Percentiles rank a stretch among this genome's conserved stretches.
These are phyloP conservation scores for Orius laevigatus DNA, from an alignment of 1,140 invertebrate genomes.

Conservation along the genomic window DNA sequence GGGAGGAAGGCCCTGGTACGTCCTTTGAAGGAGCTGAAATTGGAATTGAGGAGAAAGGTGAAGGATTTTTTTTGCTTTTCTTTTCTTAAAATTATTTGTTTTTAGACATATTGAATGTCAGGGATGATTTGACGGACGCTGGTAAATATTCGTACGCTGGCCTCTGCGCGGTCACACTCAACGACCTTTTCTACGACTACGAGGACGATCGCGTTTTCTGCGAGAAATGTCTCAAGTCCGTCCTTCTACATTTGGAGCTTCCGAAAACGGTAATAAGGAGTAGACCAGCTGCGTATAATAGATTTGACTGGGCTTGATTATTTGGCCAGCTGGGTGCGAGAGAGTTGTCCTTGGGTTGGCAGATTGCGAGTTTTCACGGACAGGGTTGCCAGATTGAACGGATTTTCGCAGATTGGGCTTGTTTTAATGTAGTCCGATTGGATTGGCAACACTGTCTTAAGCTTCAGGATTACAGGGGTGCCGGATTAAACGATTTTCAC, in stretches of 20 bases:
- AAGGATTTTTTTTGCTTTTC: background rate
- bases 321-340: too few relatives aligned
- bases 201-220: constrained; percentile 9
- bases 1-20: too few relatives aligned
- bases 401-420: too few relatives aligned
- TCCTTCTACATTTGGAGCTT: constrained; percentile 12
- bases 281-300: too few relatives aligned
- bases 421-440: too few relatives aligned
- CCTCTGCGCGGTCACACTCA: constrained; percentile 11
- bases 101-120: constrained; percentile 13
- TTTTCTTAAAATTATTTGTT: background rate
- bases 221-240: constrained; percentile 7
- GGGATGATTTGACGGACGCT: constrained; percentile 11
- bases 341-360: too few relatives aligned
- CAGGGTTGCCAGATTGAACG: too few relatives aligned
- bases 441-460: too few relatives aligned
- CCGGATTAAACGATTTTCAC: too few relatives aligned
- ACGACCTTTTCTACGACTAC: constrained; percentile 13
- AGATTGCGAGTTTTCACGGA: too few relatives aligned
- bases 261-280: constrained; percentile 8
- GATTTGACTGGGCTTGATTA: too few relatives aligned
- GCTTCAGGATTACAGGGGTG: too few relatives aligned
- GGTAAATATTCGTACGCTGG: constrained; percentile 17
- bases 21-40: constrained; percentile 5
- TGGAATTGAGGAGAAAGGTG: constrained; percentile 8